Base-by-base conservation (phyloP, 2,888 invertebrate genomes). In the Cheilosia vulpina region DNA sequence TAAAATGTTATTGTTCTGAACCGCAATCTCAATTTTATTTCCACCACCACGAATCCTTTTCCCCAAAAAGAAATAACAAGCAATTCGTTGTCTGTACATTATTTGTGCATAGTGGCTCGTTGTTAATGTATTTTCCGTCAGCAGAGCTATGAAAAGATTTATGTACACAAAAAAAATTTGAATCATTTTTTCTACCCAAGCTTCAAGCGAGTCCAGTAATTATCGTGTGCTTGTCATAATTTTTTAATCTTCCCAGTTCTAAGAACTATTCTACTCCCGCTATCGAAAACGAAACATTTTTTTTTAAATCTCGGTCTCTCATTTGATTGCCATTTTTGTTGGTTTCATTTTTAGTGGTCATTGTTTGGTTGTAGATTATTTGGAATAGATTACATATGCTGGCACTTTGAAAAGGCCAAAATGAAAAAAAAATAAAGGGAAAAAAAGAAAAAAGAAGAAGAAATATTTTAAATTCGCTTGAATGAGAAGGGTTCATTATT, bases 401-500 rank as follows among this genome's bases (percentile, higher is more conserved):
- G 63, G 19, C 38, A 47, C 17, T 57, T 57, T 19, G 2, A n/a
- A 6, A 41, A 38, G 6, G 27, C 17, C 27, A 9, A 3, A 17
- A 52, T 15, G 0, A 11, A 4, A 11, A 21, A 53, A 27, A n/a
- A n/a, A n/a, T n/a, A n/a, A 9, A 9, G 2, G 7, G 13, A 53
- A 15, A 65, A 38, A 17, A 27, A 41, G 1, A 1, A 17, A 17
- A 21, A 52, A 19, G 11, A 13, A 4, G 13, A 13, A 11, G 11
- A 38, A 11, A 13, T 13, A 38, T 38, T 53, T 47, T 17, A 62
- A 62, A 27, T 45, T 73, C 38, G 47, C 13, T 55, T 34, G 57
- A 75, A 19, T 65, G 65, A 57, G 65, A 75, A 75, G 75, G 75
- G 75, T 65, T 65, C 63, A 43, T 43, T 63, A 34, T 41, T 72